phyloP scores from a whole-genome alignment of 2,797 vertebrate genomes.

The Enteromius trimaculatus region DNA sequence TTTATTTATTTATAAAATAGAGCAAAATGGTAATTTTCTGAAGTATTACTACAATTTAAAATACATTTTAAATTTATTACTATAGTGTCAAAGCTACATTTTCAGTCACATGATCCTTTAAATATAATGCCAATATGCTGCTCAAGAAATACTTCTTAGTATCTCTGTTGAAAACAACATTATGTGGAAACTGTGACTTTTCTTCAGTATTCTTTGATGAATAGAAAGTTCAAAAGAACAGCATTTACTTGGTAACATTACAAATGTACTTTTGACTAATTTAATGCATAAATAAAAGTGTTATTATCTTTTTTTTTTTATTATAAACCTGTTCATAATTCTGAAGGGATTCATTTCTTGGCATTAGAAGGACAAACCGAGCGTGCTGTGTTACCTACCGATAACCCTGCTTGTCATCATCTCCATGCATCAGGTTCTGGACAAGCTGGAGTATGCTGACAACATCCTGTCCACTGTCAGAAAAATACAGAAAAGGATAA shows the following conservation, averaged over 20 bases:
- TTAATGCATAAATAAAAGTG: not conserved
- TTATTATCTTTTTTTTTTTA: not conserved
- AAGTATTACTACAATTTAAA: not conserved
- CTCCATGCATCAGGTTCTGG: slow-evolving; percentile 91
- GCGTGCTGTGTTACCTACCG: slow-evolving; percentile 74
- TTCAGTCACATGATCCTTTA: not conserved
- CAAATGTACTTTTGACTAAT: too few species aligned
- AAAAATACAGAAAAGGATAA: slow-evolving; percentile 18
- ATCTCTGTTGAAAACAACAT: not conserved
- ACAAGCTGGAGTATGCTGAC: slow-evolving; percentile 90
- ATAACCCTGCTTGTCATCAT: slow-evolving; percentile 80
- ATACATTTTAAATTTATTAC: too few species aligned
- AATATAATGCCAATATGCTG: not conserved
- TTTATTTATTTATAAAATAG: not conserved
- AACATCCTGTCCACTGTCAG: slow-evolving; percentile 88
- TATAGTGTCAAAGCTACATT: not conserved
- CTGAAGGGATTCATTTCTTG: not conserved
- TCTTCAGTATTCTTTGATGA: not conserved
- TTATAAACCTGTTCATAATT: not conserved
- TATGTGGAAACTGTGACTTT: not conserved
- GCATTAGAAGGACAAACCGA: not conserved
- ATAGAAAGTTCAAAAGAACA: not conserved
- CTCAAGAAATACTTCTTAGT: not conserved
- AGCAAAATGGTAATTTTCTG: not conserved
- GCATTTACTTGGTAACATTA: not conserved